Evolutionary conservation across 2,797 vertebrate genomes (phyloP).

Genomic region (Mormyrops boulengeri): DNA sequence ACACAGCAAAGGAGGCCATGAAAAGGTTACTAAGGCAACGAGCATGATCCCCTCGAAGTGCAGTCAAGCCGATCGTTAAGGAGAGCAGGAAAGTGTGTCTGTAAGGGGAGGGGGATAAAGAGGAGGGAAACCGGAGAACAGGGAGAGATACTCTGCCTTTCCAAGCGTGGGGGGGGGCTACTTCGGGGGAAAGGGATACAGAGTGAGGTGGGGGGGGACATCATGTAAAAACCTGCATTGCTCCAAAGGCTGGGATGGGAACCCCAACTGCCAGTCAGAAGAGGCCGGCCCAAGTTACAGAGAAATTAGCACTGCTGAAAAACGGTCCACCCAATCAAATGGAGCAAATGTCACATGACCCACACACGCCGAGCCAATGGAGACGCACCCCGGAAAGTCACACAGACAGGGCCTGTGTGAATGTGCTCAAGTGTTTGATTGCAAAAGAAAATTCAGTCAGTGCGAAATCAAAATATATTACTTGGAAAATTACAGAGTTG

Average conservation of each 20-base stretch:
- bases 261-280: not conserved
- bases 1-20: not conserved
- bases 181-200: not conserved
- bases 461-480: not conserved
- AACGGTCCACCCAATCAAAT: not conserved
- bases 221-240: not conserved
- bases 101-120: not conserved
- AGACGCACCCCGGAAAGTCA: not conserved
- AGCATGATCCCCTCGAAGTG: not conserved
- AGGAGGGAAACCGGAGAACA: not conserved
- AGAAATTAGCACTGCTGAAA: not conserved
- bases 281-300: not conserved
- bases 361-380: not conserved
- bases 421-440: not conserved
- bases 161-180: not conserved
- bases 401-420: not conserved
- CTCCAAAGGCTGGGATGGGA: not conserved
- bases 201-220: not conserved
- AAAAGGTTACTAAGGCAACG: conserved; percentile 1
- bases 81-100: not conserved
- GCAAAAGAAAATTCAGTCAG: not conserved
- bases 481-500: not conserved
- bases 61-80: not conserved
- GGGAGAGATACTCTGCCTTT: not conserved
- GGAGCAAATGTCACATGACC: not conserved